A percentile compares a stretch with the other conserved stretches of the same genome.
phyloP scores from a whole-genome alignment of 2,113 vertebrate genomes.

The Sceloporus tristichus region DNA sequence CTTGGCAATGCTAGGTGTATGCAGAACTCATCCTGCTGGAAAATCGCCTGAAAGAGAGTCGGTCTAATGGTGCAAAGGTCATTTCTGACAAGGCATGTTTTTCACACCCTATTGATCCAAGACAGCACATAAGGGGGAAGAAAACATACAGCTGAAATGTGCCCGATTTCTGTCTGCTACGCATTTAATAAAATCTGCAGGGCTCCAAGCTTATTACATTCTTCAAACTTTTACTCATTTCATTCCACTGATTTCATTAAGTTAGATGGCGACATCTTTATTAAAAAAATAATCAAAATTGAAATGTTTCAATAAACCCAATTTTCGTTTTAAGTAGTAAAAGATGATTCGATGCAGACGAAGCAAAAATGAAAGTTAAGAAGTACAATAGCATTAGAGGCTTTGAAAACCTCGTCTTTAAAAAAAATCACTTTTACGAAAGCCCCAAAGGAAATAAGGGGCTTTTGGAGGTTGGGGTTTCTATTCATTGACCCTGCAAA shows the following conservation, averaged over 20 bases:
- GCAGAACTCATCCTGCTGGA: slow-evolving; percentile 42
- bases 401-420: slow-evolving; percentile 51
- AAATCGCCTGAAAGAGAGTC: slow-evolving; percentile 46
- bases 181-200: slow-evolving; percentile 60
- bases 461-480: slow-evolving; percentile 18
- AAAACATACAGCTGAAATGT: slow-evolving; percentile 39
- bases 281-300: slow-evolving; percentile 73
- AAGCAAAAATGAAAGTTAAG: slow-evolving; percentile 71
- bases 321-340: slow-evolving; percentile 69
- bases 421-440: slow-evolving; percentile 54
- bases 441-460: slow-evolving; percentile 39
- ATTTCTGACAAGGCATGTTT: slow-evolving; percentile 39
- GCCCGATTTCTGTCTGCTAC: slow-evolving; percentile 49
- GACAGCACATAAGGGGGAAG: slow-evolving; percentile 1
- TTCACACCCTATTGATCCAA: slow-evolving; percentile 55
- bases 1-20: not conserved
- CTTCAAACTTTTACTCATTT: slow-evolving; percentile 69
- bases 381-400: slow-evolving; percentile 52
- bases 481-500: slow-evolving; percentile 25
- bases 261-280: slow-evolving; percentile 73
- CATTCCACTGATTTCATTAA: slow-evolving; percentile 69
- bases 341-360: slow-evolving; percentile 63
- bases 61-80: slow-evolving; percentile 47
- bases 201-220: slow-evolving; percentile 65
- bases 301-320: slow-evolving; percentile 73